phyloP scores from a whole-genome alignment of 2,113 vertebrate genomes.

The Chaetura pelagica region DNA sequence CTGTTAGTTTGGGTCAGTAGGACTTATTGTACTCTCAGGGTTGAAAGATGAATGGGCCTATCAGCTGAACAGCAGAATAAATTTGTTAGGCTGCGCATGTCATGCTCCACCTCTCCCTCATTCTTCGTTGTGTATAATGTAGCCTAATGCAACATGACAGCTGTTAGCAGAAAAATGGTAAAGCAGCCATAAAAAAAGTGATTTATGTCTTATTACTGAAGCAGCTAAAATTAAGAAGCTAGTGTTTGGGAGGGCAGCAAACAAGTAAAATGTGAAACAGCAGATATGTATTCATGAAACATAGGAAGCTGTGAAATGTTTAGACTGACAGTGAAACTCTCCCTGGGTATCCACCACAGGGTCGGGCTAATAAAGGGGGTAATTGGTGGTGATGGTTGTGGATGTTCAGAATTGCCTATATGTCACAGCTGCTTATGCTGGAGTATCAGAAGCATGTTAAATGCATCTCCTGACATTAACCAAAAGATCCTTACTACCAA shows the following conservation, averaged over 20 bases:
- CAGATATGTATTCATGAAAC: conserved; percentile 29
- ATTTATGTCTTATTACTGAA: conserved; percentile 66
- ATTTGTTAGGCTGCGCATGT: conserved; percentile 53
- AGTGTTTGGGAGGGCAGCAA: conserved; percentile 28
- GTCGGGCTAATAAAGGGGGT: conserved; percentile 51
- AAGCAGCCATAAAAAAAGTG: conserved; percentile 68
- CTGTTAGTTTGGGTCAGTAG: conserved; percentile 56
- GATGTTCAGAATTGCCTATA: conserved; percentile 51
- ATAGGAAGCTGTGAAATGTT: conserved; percentile 41
- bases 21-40: conserved; percentile 32
- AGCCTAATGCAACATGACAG: conserved; percentile 54
- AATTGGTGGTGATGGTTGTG: conserved; percentile 67
- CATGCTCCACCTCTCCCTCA: conserved; percentile 14
- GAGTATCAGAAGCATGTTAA: conserved; percentile 26
- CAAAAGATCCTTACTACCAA: not conserved
- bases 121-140: conserved; percentile 24
- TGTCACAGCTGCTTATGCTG: conserved; percentile 25
- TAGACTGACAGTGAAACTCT: conserved; percentile 58
- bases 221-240: conserved; percentile 58
- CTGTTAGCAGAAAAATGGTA: conserved; percentile 68
- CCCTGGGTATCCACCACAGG: conserved; percentile 20
- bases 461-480: conserved; percentile 20
- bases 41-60: conserved; percentile 66
- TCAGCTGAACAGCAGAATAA: conserved; percentile 48
- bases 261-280: conserved; percentile 56